Evolutionary conservation across 2,113 vertebrate species (phyloP).

Genomic region (Smithornis capensis): DNA sequence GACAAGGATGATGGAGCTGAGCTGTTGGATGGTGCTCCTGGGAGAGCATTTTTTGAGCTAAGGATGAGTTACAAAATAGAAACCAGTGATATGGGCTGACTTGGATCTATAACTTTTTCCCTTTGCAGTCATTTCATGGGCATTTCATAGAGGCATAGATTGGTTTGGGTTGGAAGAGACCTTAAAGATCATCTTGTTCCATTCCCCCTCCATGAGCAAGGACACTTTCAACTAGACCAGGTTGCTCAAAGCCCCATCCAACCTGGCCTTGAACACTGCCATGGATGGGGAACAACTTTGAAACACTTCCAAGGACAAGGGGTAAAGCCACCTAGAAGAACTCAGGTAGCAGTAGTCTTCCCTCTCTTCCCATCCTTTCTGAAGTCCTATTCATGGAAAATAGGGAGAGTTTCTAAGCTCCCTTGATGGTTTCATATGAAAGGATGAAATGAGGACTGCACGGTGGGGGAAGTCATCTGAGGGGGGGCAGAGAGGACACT

Average conservation of each 20-base stretch:
- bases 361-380: neutral
- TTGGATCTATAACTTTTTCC: neutral
- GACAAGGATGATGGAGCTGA: neutral
- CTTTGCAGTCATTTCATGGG: neutral
- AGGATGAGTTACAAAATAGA: neutral
- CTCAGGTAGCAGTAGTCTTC: neutral
- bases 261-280: neutral
- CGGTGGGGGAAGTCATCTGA: neutral
- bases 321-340: neutral
- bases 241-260: neutral
- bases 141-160: neutral
- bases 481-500: neutral
- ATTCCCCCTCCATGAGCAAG: neutral
- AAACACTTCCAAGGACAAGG: neutral
- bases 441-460: neutral
- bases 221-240: neutral
- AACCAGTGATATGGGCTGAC: neutral
- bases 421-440: neutral
- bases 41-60: neutral
- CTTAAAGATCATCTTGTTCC: neutral
- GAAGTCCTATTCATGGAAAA: neutral
- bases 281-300: neutral
- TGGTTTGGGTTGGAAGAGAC: neutral
- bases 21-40: neutral
- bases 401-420: neutral